Conservation (phyloP, 2,797 vertebrate genomes). For the Xenops minutus region DNA sequence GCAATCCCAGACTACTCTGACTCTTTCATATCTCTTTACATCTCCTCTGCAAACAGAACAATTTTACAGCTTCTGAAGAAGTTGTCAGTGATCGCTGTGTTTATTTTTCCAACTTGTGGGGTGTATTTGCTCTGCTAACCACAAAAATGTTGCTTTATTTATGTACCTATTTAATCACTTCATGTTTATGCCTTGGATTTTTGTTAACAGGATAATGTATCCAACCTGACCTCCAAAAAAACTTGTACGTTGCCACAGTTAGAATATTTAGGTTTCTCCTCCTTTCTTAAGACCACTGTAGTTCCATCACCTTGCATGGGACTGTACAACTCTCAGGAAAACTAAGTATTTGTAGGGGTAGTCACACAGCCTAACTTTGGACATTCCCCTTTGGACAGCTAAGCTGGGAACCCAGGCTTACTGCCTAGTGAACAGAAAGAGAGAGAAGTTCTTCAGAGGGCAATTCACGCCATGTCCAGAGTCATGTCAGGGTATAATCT, state of each 20-base stretch:
- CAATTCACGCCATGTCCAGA: neutral
- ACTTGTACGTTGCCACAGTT: neutral
- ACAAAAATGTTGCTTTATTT: neutral
- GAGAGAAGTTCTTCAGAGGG: neutral
- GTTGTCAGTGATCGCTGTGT: neutral
- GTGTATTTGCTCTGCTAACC: neutral
- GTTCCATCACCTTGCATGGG: neutral
- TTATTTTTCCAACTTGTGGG: neutral
- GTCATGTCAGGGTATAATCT: neutral
- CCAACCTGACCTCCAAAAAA: neutral
- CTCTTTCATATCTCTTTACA: neutral
- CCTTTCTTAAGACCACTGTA: neutral
- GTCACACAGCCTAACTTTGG: neutral
- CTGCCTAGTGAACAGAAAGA: neutral
- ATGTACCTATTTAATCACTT: neutral
- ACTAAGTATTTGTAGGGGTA: rapidly evolving
- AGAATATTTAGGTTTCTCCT: neutral
- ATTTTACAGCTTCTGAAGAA: neutral
- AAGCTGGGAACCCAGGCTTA: neutral
- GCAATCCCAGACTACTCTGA: neutral
- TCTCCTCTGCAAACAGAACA: neutral
- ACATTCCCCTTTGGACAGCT: neutral
- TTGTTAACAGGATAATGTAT: neutral
- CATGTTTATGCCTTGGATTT: neutral
- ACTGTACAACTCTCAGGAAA: neutral